phyloP scores from a whole-genome alignment of 2,113 vertebrate species.

The Promerops cafer region DNA sequence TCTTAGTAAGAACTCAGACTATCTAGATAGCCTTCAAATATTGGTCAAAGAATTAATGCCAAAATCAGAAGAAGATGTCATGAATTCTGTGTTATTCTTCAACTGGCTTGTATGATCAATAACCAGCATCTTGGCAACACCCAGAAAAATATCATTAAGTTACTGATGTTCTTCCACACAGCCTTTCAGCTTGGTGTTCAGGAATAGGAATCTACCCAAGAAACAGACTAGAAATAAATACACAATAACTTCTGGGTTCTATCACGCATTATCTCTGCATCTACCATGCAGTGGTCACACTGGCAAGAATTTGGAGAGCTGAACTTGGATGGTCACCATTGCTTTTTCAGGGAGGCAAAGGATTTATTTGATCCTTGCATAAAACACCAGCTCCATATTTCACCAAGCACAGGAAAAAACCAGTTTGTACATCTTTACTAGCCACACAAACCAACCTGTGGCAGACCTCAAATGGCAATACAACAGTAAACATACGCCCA shows the following conservation, averaged over 20 bases:
- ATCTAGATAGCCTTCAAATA: neutral
- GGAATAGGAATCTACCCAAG: neutral
- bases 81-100: neutral
- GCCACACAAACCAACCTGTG: neutral
- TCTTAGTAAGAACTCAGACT: neutral
- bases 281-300: neutral
- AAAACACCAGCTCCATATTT: neutral
- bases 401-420: neutral
- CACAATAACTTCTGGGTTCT: fast-evolving
- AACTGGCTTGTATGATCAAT: neutral
- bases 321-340: neutral
- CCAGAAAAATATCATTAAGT: neutral
- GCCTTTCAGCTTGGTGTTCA: neutral
- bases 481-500: neutral
- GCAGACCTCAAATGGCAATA: neutral
- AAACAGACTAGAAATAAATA: neutral
- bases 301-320: neutral
- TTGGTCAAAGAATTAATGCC: neutral
- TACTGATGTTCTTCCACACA: neutral
- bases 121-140: neutral
- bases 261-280: neutral
- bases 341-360: neutral
- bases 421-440: neutral
- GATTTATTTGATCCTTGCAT: neutral
- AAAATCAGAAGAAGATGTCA: neutral